Conservation (phyloP, 2,113 vertebrate species). For the Triplophysa rosa region DNA sequence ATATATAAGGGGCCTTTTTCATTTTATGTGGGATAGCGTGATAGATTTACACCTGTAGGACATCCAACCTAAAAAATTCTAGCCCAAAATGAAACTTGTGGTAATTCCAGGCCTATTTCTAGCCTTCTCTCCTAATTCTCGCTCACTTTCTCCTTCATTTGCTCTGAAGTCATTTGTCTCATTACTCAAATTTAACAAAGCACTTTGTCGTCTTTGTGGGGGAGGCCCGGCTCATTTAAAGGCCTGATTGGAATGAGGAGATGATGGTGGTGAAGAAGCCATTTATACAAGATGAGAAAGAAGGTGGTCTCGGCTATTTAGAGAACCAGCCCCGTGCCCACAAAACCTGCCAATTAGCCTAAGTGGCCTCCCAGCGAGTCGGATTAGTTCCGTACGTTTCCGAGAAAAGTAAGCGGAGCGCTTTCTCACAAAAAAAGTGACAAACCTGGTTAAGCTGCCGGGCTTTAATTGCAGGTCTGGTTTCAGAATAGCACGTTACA, state of each 20-base stretch:
- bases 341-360: conserved; percentile 58
- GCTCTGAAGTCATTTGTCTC: conserved; percentile 45
- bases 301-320: conserved; percentile 49
- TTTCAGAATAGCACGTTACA: conserved; percentile 31
- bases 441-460: conserved; percentile 38
- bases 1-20: no score
- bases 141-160: conserved; percentile 34
- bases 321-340: conserved; percentile 46
- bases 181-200: conserved; percentile 53
- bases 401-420: conserved; percentile 31
- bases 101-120: background rate
- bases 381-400: conserved; percentile 46
- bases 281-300: conserved; percentile 41
- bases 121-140: background rate
- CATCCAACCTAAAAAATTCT: background rate
- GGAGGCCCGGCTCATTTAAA: conserved; percentile 48
- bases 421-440: conserved; percentile 34
- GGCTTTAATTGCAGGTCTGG: conserved; percentile 42
- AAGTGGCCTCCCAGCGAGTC: conserved; percentile 57
- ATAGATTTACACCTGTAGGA: no score
- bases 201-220: conserved; percentile 49
- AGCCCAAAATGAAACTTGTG: background rate
- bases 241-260: conserved; percentile 57
- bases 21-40: no score
- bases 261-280: conserved; percentile 53